phyloP scores from a whole-genome alignment of 2,113 vertebrate genomes.

The Pelodiscus sinensis region DNA sequence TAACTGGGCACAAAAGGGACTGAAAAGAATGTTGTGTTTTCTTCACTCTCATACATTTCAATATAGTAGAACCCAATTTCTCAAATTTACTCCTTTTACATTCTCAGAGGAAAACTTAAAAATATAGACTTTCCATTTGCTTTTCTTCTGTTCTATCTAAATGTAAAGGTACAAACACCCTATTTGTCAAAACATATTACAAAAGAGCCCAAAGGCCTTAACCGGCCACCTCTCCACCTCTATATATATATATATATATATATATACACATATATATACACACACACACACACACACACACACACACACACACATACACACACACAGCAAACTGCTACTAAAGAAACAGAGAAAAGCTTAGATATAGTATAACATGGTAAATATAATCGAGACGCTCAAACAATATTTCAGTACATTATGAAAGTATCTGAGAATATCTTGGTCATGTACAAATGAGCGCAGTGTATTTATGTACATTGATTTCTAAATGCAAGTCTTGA shows the following conservation, averaged over 20 bases:
- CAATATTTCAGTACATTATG: not conserved
- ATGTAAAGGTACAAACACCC: slow-evolving; percentile 85
- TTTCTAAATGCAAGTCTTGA: not conserved
- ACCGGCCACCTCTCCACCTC: slow-evolving; percentile 68
- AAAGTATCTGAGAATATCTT: not conserved
- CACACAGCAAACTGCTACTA: slow-evolving; percentile 45
- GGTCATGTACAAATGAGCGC: not conserved
- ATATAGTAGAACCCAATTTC: slow-evolving; percentile 88
- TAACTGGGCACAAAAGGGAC: slow-evolving; percentile 82
- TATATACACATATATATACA: no score
- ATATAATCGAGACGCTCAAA: not conserved
- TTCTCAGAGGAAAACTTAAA: slow-evolving; percentile 84
- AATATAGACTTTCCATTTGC: slow-evolving; percentile 90
- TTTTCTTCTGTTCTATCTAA: slow-evolving; percentile 83
- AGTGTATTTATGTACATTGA: not conserved
- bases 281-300: no score
- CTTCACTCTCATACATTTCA: slow-evolving; percentile 83
- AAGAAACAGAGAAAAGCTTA: slow-evolving; percentile 29
- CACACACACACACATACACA: no score
- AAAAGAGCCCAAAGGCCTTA: slow-evolving; percentile 64
- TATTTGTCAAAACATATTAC: slow-evolving; percentile 83
- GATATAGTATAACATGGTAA: not conserved
- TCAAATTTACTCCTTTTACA: slow-evolving; percentile 81
- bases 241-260: no score
- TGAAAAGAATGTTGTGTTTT: slow-evolving; percentile 79